Conservation (phyloP, 53 echinoderm and acorn worm genomes). For the Holothuria leucospilota region DNA sequence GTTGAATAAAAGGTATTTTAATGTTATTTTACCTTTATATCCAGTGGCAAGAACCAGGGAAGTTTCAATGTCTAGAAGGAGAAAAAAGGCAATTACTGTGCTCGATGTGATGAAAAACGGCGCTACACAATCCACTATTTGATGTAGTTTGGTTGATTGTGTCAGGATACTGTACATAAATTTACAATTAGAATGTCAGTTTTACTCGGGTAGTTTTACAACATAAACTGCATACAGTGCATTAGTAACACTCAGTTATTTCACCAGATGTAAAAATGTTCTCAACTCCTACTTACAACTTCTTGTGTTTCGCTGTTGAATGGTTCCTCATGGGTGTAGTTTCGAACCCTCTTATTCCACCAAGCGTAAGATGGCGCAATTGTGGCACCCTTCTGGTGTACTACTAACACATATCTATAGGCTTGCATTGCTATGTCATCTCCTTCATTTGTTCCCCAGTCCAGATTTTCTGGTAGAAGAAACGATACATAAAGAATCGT, state of each 20-base stretch:
- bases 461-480: conserved; percentile 19
- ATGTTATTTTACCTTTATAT: background rate
- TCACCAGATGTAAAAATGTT: too few species aligned
- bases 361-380: background rate
- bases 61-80: too few species aligned
- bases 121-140: too few species aligned
- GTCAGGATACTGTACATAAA: too few species aligned
- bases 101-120: too few species aligned
- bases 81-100: too few species aligned
- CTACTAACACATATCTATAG: conserved; percentile 52
- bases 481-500: background rate
- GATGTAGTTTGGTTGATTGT: too few species aligned
- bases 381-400: conserved; percentile 56
- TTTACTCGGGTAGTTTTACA: too few species aligned
- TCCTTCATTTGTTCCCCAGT: conserved; percentile 48
- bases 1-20: too few species aligned
- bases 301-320: conserved; percentile 5
- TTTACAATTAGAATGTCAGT: too few species aligned
- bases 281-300: background rate
- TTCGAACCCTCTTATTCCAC: background rate
- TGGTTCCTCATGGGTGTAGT: conserved; percentile 7
- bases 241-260: too few species aligned
- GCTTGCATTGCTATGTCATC: conserved; percentile 51
- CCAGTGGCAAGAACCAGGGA: background rate
- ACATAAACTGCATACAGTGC: too few species aligned